These are phyloP conservation scores for Cyanoramphus novaezelandiae DNA, from an alignment of 2,113 vertebrate genomes.

Conservation along the genomic window DNA sequence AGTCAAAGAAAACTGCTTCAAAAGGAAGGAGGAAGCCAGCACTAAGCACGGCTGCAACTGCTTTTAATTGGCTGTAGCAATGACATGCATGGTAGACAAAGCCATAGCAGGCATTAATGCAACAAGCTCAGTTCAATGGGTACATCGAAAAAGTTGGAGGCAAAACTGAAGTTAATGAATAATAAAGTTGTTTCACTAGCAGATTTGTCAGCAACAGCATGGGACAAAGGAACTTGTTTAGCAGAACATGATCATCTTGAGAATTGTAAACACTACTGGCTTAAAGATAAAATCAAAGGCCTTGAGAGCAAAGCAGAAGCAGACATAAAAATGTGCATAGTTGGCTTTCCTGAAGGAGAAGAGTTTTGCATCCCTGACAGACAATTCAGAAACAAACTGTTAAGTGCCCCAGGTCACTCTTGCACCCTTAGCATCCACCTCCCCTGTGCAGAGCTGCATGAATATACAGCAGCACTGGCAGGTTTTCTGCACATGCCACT, in stretches of 20 bases:
- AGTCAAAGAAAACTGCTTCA: slow-evolving; percentile 62
- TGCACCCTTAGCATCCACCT: neutral
- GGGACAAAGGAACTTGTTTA: slow-evolving; percentile 42
- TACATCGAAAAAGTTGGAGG: neutral
- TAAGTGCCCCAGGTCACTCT: neutral
- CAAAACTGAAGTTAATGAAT: slow-evolving; percentile 8
- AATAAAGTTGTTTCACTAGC: slow-evolving; percentile 12
- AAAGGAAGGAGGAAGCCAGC: slow-evolving; percentile 50
- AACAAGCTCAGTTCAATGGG: slow-evolving; percentile 11
- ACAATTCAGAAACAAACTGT: neutral
- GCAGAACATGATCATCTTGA: neutral
- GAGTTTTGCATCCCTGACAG: slow-evolving; percentile 17
- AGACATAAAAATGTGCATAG: neutral
- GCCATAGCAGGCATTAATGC: neutral
- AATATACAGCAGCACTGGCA: neutral
- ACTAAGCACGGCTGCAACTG: slow-evolving; percentile 20
- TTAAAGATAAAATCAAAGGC: slow-evolving; percentile 57
- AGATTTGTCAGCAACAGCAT: slow-evolving; percentile 32
- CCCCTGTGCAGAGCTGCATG: neutral
- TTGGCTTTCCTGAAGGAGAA: neutral
- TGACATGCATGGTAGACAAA: slow-evolving; percentile 13
- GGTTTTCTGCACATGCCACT: neutral
- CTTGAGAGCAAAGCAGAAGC: slow-evolving; percentile 18
- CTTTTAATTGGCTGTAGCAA: slow-evolving; percentile 28
- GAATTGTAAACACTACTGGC: slow-evolving; percentile 7